Evolutionary conservation across 2,888 invertebrate species (phyloP).

Genomic region (Xylophagus ater): DNA sequence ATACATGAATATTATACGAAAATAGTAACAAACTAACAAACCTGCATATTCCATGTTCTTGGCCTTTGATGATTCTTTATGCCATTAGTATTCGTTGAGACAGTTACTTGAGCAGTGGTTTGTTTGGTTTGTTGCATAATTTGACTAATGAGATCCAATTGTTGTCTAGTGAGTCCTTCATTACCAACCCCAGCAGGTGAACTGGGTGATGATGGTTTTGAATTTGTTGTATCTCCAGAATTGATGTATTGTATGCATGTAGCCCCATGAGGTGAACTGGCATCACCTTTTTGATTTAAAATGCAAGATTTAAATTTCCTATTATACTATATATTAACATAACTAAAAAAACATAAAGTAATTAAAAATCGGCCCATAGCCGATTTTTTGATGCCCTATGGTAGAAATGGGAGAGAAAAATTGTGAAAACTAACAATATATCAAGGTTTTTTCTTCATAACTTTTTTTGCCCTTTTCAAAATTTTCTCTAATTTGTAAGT

Average conservation of each 20-base stretch:
- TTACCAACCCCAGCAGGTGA: slow-evolving; percentile 41
- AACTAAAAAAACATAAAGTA: too few species aligned
- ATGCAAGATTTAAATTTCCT: too few species aligned
- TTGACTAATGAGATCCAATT: slow-evolving; percentile 63
- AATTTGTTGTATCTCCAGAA: slow-evolving; percentile 41
- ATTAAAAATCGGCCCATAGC: too few species aligned
- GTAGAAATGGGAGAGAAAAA: too few species aligned
- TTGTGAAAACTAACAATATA: too few species aligned
- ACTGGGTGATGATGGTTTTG: slow-evolving; percentile 40
- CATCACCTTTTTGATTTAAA: slow-evolving; percentile 42
- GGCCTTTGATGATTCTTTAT: slow-evolving; percentile 30
- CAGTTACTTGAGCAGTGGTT: slow-evolving; percentile 41
- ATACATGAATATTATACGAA: too few species aligned
- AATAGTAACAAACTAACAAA: slow-evolving; percentile 27
- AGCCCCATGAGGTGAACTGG: slow-evolving; percentile 49
- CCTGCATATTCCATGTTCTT: slow-evolving; percentile 47
- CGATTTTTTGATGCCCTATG: too few species aligned
- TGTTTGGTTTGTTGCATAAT: slow-evolving; percentile 67
- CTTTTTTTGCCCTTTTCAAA: too few species aligned
- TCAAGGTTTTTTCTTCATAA: too few species aligned
- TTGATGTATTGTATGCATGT: slow-evolving; percentile 50
- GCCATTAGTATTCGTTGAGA: slow-evolving; percentile 34
- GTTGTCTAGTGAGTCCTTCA: slow-evolving; percentile 60
- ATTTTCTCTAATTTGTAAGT: too few species aligned
- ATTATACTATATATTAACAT: too few species aligned